Conservation (phyloP, 2,113 vertebrate species). For the Tragelaphus strepsiceros region DNA sequence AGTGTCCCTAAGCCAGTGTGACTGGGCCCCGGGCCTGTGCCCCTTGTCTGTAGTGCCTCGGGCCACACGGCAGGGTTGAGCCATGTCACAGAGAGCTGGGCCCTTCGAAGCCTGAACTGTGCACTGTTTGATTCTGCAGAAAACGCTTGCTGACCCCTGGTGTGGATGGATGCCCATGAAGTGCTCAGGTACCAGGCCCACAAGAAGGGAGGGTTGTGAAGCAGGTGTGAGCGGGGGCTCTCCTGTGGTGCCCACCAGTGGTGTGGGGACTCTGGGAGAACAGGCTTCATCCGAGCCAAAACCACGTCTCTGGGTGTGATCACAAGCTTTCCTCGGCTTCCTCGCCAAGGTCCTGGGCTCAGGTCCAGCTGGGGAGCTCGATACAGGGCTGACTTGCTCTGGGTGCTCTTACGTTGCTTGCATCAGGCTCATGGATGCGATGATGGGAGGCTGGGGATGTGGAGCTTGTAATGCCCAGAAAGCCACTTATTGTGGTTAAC, state of each 20-base stretch:
- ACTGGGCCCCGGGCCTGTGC: accelerated
- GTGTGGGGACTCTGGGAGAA: accelerated
- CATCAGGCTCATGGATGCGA: accelerated
- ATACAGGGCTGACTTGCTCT: not conserved
- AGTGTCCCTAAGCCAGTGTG: accelerated
- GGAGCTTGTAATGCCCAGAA: not conserved
- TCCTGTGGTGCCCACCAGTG: accelerated
- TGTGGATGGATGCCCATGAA: accelerated
- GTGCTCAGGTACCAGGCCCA: accelerated
- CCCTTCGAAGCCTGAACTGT: accelerated
- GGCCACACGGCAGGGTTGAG: accelerated
- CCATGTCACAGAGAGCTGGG: accelerated
- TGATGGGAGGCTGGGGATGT: accelerated
- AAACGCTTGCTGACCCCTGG: accelerated
- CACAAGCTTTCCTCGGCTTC: not conserved
- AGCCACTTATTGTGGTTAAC: not conserved
- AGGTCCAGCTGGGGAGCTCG: accelerated
- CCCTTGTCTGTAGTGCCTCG: accelerated
- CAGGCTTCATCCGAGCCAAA: not conserved
- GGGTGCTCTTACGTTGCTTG: not conserved
- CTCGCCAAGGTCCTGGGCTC: not conserved
- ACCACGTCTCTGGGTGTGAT: accelerated
- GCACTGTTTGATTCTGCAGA: no score
- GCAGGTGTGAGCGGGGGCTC: not conserved
- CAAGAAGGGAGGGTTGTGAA: accelerated